These are phyloP conservation scores for Congeria kusceri DNA, from an alignment of 2,888 invertebrate species.

Conservation along the genomic window DNA sequence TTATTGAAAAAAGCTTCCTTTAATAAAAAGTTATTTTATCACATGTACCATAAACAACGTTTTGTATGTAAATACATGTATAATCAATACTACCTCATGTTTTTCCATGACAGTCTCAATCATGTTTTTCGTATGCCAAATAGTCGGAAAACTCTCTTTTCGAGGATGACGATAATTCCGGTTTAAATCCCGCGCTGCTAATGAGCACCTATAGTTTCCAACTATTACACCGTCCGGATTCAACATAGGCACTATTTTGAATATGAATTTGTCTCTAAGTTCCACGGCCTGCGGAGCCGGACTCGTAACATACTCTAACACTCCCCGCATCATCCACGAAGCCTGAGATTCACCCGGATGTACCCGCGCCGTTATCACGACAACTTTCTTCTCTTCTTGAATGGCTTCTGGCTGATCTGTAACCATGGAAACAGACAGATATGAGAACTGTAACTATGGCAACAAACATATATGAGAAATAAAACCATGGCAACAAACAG, in stretches of 20 bases:
- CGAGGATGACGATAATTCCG: constrained; percentile 84
- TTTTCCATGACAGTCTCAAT: constrained; percentile 78
- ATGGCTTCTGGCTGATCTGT: constrained; percentile 66
- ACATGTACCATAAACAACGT: too few species aligned
- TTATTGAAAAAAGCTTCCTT: too few species aligned
- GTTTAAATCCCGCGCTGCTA: constrained; percentile 84
- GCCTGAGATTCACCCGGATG: constrained; percentile 85
- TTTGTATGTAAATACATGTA: too few species aligned
- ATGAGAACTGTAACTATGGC: too few species aligned
- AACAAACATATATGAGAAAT: too few species aligned
- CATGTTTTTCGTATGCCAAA: constrained; percentile 83
- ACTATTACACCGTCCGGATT: constrained; percentile 86
- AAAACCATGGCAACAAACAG: too few species aligned
- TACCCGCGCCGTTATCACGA: constrained; percentile 83
- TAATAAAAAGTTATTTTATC: too few species aligned
- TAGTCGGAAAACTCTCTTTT: constrained; percentile 83
- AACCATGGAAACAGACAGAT: constrained; percentile 4
- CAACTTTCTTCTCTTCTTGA: constrained; percentile 79
- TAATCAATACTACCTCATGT: constrained; percentile 80
- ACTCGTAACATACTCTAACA: constrained; percentile 82
- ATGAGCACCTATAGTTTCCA: constrained; percentile 84
- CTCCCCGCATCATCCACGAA: constrained; percentile 85
- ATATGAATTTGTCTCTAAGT: constrained; percentile 81
- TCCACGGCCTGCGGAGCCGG: constrained; percentile 78
- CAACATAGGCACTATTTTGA: constrained; percentile 85